Base-by-base conservation (phyloP, 2,113 vertebrate species). In the Pantherophis guttatus region DNA sequence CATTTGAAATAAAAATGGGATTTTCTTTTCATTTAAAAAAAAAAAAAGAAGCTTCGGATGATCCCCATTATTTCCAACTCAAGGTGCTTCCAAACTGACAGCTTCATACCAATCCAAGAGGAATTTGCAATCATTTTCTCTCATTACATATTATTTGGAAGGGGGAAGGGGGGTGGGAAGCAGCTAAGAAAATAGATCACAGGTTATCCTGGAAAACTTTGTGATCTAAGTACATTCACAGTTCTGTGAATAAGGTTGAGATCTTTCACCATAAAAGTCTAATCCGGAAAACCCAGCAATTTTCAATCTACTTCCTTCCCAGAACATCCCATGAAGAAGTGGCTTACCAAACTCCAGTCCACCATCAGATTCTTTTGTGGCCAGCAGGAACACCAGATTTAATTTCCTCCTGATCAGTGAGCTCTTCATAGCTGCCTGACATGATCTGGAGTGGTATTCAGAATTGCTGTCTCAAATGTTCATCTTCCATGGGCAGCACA, bases 401-500 rank as follows among this genome's bases (percentile, higher is more conserved):
- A 1, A 65, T 89, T 57, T 65, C 57, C 44, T 48, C 4, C 75
- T 50, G 57, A 11, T 24, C 52, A 7, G 50, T 13, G 57, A 86
- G 50, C 17, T 92, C 88, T 19, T 94, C 93, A 90, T 92, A 53
- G 92, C 33, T 90, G 0, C 0, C 55, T 53, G 33, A 81, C 24
- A 23, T 44, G 11, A 33, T 4, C 19, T 65, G 0, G 1, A 19
- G 90, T 24, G 19, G 58, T 0, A 7, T 1, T 0, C 81, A 57
- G 24, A 86, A 7, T 5, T 8, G 21, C 0, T 0, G 44, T 15
- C 54, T 23, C 92, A 87, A 17, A n/a, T 48, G 57, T 90, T 94
- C 0, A 0, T 85, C 33, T 23, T 87, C 23, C 58, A 2, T 44
- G 39, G 13, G 0, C 3, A 15, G 57, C 44, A 88, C 0, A 1